Percentiles rank a stretch among this genome's conserved stretches.
Evolutionary conservation across 2,888 invertebrate genomes (phyloP).

Genomic region (Melanostoma scalare): DNA sequence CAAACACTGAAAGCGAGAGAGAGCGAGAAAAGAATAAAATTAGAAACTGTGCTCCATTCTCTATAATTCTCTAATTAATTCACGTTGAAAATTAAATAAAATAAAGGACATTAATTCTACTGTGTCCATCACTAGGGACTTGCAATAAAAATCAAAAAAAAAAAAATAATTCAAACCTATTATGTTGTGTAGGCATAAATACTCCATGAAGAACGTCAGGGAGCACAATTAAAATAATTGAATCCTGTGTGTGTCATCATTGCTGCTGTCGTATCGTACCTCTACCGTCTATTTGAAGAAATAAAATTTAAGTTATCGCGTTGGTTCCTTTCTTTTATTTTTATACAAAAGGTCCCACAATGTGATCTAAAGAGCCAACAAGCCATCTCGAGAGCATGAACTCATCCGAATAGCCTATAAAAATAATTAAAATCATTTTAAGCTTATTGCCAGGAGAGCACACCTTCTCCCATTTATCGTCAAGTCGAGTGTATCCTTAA

Average conservation of each 20-base stretch:
- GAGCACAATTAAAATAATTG: conserved; percentile 65
- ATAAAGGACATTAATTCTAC: conserved; percentile 67
- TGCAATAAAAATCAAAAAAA: conserved; percentile 30
- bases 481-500: conserved; percentile 49
- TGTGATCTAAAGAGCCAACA: conserved; percentile 42
- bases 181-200: conserved; percentile 9
- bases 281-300: conserved; percentile 25
- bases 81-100: conserved; percentile 62
- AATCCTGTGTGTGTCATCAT: conserved; percentile 46
- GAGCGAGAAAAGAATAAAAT: conserved; percentile 47
- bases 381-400: conserved; percentile 57
- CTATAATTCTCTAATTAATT: conserved; percentile 63
- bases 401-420: conserved; percentile 60
- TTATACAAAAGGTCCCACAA: conserved; percentile 22
- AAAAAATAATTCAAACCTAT: conserved; percentile 29
- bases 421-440: conserved; percentile 66
- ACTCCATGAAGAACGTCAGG: conserved; percentile 17
- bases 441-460: conserved; percentile 44
- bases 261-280: not conserved
- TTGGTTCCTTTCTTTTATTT: conserved; percentile 18
- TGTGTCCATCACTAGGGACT: conserved; percentile 41
- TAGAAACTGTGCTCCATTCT: conserved; percentile 33
- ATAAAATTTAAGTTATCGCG: conserved; percentile 61
- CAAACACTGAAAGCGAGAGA: conserved; percentile 26
- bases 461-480: conserved; percentile 35